These are phyloP conservation scores for Lepilemur ruficaudatus DNA, from an alignment of 2,797 vertebrate species.

Conservation along the genomic window DNA sequence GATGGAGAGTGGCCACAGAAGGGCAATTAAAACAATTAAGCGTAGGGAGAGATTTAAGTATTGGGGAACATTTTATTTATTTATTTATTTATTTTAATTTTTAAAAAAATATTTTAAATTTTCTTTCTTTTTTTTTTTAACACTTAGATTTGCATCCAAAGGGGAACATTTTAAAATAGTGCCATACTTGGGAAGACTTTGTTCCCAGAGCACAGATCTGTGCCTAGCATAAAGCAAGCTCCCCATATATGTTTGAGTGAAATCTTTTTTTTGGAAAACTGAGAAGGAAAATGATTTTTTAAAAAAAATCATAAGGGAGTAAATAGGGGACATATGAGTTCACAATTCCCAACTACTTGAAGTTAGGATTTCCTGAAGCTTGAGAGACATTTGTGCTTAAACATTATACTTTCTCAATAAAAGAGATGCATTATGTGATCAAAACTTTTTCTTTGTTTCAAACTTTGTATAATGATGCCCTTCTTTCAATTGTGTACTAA, in stretches of 20 bases:
- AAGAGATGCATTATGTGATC: neutral
- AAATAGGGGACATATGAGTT: neutral
- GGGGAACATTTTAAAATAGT: no score
- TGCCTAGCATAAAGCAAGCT: neutral
- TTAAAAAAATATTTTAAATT: no score
- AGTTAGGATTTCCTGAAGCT: neutral
- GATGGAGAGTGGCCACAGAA: neutral
- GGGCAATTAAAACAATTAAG: neutral
- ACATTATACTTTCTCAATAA: neutral
- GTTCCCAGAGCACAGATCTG: neutral
- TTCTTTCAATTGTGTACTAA: constrained; percentile 15
- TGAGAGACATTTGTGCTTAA: constrained; percentile 24
- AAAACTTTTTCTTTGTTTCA: neutral
- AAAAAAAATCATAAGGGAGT: neutral
- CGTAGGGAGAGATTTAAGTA: neutral
- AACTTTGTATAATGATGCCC: neutral
- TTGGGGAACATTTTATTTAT: neutral
- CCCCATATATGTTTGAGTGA: neutral
- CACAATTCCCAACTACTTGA: constrained; percentile 2
- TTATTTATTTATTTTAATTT: no score
- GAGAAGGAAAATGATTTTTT: neutral
- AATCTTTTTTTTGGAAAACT: neutral
- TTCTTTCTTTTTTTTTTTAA: no score
- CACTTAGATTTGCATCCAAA: no score
- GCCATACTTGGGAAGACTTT: neutral